Evolutionary conservation across 1,140 invertebrate species (phyloP).

Genomic region (Homalodisca vitripennis): DNA sequence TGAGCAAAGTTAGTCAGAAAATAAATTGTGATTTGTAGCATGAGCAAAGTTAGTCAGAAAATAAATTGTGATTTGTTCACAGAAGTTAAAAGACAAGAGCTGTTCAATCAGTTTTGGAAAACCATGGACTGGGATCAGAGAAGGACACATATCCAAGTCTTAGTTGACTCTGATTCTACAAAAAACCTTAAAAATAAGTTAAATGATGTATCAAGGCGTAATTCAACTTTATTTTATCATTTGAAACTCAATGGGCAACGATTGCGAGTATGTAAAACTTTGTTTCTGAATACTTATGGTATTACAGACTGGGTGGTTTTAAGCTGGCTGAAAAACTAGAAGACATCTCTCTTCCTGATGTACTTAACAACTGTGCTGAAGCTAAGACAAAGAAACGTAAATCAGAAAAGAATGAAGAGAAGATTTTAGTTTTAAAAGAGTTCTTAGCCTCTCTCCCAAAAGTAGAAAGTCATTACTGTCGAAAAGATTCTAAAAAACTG

Average conservation of each 20-base stretch:
- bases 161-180: not conserved
- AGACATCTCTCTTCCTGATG: not conserved
- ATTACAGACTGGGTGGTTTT: not conserved
- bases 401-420: not conserved
- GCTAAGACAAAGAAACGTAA: too few species aligned
- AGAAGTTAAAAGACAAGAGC: too few species aligned
- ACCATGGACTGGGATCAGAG: not conserved
- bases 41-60: not conserved
- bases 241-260: not conserved
- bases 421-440: not conserved
- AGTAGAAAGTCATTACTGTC: not conserved
- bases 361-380: not conserved
- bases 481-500: not conserved
- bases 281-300: too few species aligned
- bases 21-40: not conserved
- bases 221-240: not conserved
- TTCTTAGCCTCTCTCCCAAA: not conserved
- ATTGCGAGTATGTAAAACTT: not conserved
- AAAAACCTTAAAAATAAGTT: not conserved
- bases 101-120: not conserved
- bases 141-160: not conserved
- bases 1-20: not conserved
- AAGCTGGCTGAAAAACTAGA: not conserved
- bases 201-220: slow-evolving; percentile 4
- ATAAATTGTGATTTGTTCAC: too few species aligned